Evolutionary conservation across 2,888 invertebrate species (phyloP), one percentile per base, ranked within the genome.

Genomic region (Ennomos quercinarius): DNA sequence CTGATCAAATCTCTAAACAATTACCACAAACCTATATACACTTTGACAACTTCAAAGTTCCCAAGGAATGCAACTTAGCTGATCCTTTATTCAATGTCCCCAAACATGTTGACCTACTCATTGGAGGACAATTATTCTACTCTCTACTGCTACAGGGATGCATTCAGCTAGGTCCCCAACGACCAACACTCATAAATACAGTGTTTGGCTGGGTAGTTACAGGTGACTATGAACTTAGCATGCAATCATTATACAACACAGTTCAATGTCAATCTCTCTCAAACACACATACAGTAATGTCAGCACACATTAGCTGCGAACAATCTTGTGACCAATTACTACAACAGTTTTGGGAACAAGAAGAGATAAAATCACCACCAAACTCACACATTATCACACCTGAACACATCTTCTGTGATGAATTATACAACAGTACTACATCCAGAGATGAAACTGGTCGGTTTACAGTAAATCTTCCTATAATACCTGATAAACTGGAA

Each of bases 191-290:
- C 11, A 39, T 52, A 10, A 27, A 39, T 8, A 52, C 52, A 12
- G 52, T 52, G 0, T 52, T 52, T 45, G 51, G 51, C 17, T 52
- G 51, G 43, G 36, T 52, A 27, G 51, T 44, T 9, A 52, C 51
- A 17, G 51, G 51, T 8, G 44, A 52, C 10, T 38, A 42, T 4
- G 50, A 50, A 50, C 13, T 43, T 43, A 13, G 13, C 13, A 38
- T 51, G 17, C 51, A 51, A 37, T 8, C 49, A 9, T 9, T 13
- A 38, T 43, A 51, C 43, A 43, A 51, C 43, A 51, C 51, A 51
- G 51, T 51, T 43, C 17, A 17, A 2, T 17, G 17, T 17, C 17
- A 17, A 17, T 17, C 17, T 17, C 17, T 17, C 17, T 17, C 17
- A 17, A 17, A 17, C 17, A 17, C 17, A 17, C 17, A 17, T 17